Base-by-base conservation (phyloP, 2,113 vertebrate species). In the Myiopsitta monachus region DNA sequence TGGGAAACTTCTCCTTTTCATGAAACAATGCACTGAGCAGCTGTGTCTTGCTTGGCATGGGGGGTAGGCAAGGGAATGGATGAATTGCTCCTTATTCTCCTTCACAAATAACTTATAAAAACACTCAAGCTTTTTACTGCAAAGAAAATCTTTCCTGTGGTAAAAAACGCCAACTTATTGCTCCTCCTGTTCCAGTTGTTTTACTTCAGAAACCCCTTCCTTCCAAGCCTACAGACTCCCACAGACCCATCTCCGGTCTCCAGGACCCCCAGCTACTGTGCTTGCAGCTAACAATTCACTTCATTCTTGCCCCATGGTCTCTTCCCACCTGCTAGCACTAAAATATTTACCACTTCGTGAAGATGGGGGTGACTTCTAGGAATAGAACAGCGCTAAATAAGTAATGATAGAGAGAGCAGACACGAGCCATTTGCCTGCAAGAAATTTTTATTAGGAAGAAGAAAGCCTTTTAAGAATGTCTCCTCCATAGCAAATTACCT, bases 331-430 rank as follows among this genome's bases (percentile, higher is more conserved):
- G 41, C 84, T 49, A 14, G 22, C 67, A 44, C 87, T 94, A 46
- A 95, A 95, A 96, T 76, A 95, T 90, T 92, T 77, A 92, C 79
- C 31, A 70, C 87, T 88, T 43, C 36, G 82, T 14, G 14, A 92
- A 77, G 64, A 81, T 39, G 33, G 46, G n/a, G 54, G 22, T 30
- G 36, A 91, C 59, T 95, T 96, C 92, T 85, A 95, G 95, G 94
- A 94, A 95, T 54, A 94, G 85, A 83, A 52, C 28, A 73, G 33
- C 27, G 38, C 52, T 96, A 92, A 94, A 95, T 96, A 93, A 96
- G 64, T 96, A 92, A 97, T 95, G 80, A 75, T 47, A 61, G 28
- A 85, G 18, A 55, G 51, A 62, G 14, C 27, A 91, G 80, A 87
- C 33, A 55, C 9, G 5, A 47, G 46, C 70, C 51, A 69, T 80